These are phyloP conservation scores for Agapornis canus DNA, from an alignment of 2,797 vertebrate genomes.

Conservation along the genomic window DNA sequence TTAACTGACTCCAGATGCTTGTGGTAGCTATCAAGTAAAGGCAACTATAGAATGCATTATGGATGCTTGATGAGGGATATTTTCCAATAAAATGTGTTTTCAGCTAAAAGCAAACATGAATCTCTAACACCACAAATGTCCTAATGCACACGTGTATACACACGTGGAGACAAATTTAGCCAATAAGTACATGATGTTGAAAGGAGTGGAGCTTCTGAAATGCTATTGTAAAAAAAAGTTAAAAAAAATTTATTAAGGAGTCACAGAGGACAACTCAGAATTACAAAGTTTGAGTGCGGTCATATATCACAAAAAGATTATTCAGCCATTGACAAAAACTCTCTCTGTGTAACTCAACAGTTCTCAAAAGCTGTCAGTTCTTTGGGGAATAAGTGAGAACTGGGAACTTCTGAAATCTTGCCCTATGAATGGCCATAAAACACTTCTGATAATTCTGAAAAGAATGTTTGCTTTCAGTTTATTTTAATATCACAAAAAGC, in stretches of 20 bases:
- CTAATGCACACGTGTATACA: background rate
- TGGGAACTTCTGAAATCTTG: background rate
- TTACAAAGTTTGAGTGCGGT: background rate
- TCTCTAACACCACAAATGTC: background rate
- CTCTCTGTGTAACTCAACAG: background rate
- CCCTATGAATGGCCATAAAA: background rate
- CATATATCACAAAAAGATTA: background rate
- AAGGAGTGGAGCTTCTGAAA: background rate
- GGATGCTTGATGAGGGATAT: background rate
- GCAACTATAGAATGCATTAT: background rate
- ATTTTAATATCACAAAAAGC: background rate
- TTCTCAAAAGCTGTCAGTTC: background rate
- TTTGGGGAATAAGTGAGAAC: background rate
- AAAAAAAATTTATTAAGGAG: background rate
- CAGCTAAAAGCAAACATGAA: background rate
- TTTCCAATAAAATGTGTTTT: background rate
- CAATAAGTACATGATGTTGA: background rate
- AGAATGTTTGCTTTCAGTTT: background rate
- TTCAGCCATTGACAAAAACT: background rate
- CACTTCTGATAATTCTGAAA: background rate
- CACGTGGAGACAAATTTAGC: background rate
- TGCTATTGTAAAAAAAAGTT: background rate
- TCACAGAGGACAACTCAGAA: background rate
- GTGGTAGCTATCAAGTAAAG: background rate
- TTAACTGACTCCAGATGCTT: background rate